Evolutionary conservation across 2,113 vertebrate species (phyloP), one percentile per base, ranked within the genome.

Genomic region (Cochlearius cochlearius): DNA sequence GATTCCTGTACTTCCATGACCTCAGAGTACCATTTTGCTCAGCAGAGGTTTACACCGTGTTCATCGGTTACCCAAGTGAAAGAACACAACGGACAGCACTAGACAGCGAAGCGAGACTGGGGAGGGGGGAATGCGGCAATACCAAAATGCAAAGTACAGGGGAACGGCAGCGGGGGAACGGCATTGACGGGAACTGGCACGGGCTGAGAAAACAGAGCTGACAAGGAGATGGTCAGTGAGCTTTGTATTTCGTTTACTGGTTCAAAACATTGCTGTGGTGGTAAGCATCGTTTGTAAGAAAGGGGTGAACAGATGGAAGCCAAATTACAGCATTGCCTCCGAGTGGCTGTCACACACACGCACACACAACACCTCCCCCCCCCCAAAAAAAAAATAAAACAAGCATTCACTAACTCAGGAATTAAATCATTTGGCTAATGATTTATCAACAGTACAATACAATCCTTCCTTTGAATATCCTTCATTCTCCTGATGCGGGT

Each of bases 51-150:
- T 93, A 91, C 55, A 94, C 58, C 83, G 12, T 66, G 82, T 94
- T 97, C 88, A 92, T 47, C 95, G 93, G 88, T 96, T 96, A 97
- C 92, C 88, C 92, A 83, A 97, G 72, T 79, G 87, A 84, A 95
- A 90, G 91, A 89, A 92, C 56, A 59, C 74, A 78, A 81, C 32
- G 64, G 77, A 79, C 34, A 15, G 78, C 86, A 81, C 75, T 23
- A 38, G 92, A 94, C 88, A 82, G 91, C 63, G 74, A 88, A 81
- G 68, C 5, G 30, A 91, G 82, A 94, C 68, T 12, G 13, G 25
- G 63, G 89, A 56, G 36, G 15, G 43, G 53, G 63, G 45, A 83
- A 80, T 17, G 63, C 71, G 76, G 43, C 55, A 38, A 38, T 41
- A 90, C 34, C 62, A 85, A 97, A 90, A 86, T 67, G 80, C 66